phyloP scores from a whole-genome alignment of 2,113 vertebrate species.

The Fukomys damarensis region DNA sequence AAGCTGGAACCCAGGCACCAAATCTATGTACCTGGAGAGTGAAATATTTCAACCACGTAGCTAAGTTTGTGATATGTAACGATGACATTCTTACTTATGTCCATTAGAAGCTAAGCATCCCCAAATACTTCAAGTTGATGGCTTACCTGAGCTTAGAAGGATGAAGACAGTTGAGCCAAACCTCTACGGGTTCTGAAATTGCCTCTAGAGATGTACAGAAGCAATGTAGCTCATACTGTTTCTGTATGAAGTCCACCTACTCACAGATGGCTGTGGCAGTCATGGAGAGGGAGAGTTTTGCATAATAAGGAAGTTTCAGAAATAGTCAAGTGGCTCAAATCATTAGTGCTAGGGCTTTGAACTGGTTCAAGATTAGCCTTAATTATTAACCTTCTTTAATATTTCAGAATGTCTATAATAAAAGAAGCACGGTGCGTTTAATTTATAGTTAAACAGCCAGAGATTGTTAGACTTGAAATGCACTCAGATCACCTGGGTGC shows the following conservation, averaged over 20 bases:
- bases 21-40: neutral
- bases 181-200: neutral
- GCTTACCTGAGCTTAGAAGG: slow-evolving; percentile 9
- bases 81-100: slow-evolving; percentile 1
- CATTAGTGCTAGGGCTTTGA: slow-evolving; percentile 41
- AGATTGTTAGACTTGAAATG: slow-evolving; percentile 20
- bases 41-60: slow-evolving; percentile 64
- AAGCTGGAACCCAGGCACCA: neutral
- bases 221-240: neutral
- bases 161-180: neutral
- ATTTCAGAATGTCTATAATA: slow-evolving; percentile 65
- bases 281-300: neutral
- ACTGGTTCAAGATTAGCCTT: slow-evolving; percentile 50
- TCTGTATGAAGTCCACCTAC: neutral
- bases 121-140: neutral
- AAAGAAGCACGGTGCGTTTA: slow-evolving; percentile 30
- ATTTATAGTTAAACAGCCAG: slow-evolving; percentile 40
- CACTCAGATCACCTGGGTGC: neutral
- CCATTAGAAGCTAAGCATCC: neutral
- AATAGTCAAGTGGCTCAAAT: neutral
- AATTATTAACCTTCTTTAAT: slow-evolving; percentile 76
- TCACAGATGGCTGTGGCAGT: neutral
- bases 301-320: neutral
- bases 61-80: neutral
- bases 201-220: neutral